Base-by-base conservation (phyloP, 1,140 invertebrate species). In the Lanistes nyassanus region DNA sequence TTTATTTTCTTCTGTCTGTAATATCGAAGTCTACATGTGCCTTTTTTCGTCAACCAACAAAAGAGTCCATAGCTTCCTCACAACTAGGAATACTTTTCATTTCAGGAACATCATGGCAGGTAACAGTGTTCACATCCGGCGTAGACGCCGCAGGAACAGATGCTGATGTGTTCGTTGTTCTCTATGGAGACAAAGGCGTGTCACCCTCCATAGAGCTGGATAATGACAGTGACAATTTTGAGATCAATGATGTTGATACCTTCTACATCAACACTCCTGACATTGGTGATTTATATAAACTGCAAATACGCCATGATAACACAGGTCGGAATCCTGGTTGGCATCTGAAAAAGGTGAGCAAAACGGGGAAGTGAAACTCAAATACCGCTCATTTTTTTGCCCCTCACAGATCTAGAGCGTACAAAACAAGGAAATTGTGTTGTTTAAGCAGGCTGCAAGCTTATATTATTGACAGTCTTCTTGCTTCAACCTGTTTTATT, bases 241-340 rank as follows among this genome's bases (percentile, higher is more conserved):
- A 90, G 76, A 60, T 76, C 21, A 87, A 87, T 26, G 77, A 84
- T 29, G 74, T 81, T 29, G 88, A 89, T 78, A 80, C 82, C 58
- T 89, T 90, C 80, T 84, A 86, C 72, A 73, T 88, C 4, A 83
- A 86, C 65, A 78, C 85, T 31, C 65, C 55, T 53, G 84, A 88
- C 34, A 76, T 90, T 75, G 89, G 88, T 9, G 82, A 72, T 23
- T 87, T 86, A 29, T 89, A 84, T 78, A 90, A 90, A 69, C 75
- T 90, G 11, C 79, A 88, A 47, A 82, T 89, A 39, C 82, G 84
- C 76, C 89, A 90, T 79, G 89, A 90, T 75, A 86, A 89, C 77
- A 77, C 71, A 51, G 87, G 87, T 3, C 34, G 66, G 9, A 78
- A 79, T 53, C 74, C 87, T 29, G 86, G 84, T 36, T 90, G 88